These are phyloP conservation scores for Mastomys natalensis DNA, from an alignment of 2,113 vertebrate species.

Conservation along the genomic window DNA sequence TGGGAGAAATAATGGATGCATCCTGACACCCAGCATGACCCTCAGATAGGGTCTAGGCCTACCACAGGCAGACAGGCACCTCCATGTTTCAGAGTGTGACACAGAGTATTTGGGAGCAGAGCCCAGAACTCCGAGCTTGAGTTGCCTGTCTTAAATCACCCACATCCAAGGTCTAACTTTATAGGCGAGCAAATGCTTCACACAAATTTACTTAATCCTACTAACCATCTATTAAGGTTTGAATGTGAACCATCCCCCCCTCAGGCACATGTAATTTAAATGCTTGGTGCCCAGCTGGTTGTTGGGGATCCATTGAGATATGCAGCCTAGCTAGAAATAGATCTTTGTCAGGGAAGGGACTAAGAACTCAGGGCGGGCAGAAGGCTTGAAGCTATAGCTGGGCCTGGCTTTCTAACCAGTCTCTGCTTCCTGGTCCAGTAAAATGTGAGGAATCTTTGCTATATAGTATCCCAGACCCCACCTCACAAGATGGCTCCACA, in stretches of 20 bases:
- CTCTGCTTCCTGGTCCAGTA: neutral
- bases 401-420: neutral
- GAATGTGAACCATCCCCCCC: neutral
- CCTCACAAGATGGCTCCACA: no score
- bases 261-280: neutral
- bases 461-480: neutral
- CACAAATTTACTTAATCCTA: neutral
- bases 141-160: neutral
- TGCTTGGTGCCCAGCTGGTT: neutral
- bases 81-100: neutral
- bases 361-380: neutral
- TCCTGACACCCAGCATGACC: no score
- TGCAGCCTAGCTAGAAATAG: neutral
- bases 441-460: neutral
- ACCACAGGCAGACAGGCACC: neutral
- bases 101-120: neutral
- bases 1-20: neutral
- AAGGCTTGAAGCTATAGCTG: neutral
- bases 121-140: neutral
- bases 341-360: neutral
- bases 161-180: neutral
- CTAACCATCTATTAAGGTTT: neutral
- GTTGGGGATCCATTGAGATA: neutral
- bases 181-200: no score
- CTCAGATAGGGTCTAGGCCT: neutral